A percentile compares a stretch with the other conserved stretches of the same genome.
Conservation (phyloP, 2,113 vertebrate species). For the Tympanuchus pallidicinctus region DNA sequence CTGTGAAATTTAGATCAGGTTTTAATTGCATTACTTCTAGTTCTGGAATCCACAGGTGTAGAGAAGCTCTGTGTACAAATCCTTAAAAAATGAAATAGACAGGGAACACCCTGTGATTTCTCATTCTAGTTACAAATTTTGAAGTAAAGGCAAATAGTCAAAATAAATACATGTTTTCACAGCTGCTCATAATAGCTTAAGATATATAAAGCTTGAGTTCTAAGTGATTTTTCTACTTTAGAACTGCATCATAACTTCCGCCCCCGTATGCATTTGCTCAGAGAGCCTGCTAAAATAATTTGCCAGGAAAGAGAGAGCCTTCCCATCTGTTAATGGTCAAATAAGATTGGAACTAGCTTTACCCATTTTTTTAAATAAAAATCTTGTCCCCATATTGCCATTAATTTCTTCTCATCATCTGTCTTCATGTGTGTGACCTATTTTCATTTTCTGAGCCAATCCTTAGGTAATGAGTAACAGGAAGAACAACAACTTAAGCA, state of each 20-base stretch:
- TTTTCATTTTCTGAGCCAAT: not conserved
- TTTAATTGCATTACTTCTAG: conserved; percentile 54
- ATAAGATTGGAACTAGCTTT: not conserved
- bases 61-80: conserved; percentile 20
- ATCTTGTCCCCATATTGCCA: not conserved
- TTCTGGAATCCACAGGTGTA: conserved; percentile 57
- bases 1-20: not conserved
- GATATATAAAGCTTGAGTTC: conserved; percentile 45
- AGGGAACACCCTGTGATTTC: conserved; percentile 51
- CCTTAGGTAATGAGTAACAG: not conserved
- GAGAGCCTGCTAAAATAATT: conserved; percentile 29
- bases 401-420: conserved; percentile 1
- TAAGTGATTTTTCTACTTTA: conserved; percentile 46
- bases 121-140: conserved; percentile 46
- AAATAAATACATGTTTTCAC: conserved; percentile 70
- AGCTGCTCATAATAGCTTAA: conserved; percentile 60
- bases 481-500: not conserved
- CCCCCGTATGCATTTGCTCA: conserved; percentile 36
- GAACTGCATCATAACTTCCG: conserved; percentile 64
- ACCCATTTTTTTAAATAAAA: not conserved
- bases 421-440: not conserved
- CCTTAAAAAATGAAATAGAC: conserved; percentile 24
- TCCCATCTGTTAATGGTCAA: conserved; percentile 29
- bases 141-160: conserved; percentile 54
- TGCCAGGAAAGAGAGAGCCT: not conserved